phyloP scores from a whole-genome alignment of 2,113 vertebrate species.

The Dipodomys spectabilis region DNA sequence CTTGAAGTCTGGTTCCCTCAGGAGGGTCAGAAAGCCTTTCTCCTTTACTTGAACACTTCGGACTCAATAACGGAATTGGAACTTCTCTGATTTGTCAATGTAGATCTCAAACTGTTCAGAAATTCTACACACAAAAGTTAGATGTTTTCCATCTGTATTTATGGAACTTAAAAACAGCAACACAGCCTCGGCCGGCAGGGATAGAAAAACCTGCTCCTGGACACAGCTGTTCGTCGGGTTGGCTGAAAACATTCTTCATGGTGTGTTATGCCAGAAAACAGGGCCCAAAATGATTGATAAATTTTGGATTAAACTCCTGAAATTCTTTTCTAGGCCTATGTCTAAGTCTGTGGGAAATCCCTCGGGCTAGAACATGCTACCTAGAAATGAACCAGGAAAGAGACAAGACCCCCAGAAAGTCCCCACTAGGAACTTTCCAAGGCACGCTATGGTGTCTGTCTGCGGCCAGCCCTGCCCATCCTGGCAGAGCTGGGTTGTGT shows the following conservation, averaged over 20 bases:
- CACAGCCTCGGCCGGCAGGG: background rate
- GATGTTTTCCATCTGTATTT: background rate
- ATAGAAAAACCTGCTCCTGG: accelerated
- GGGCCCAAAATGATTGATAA: background rate
- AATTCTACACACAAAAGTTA: background rate
- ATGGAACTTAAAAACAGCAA: too few species aligned
- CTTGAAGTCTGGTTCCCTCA: background rate
- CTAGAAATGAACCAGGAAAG: too few species aligned
- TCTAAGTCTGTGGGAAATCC: background rate
- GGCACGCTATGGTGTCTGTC: background rate
- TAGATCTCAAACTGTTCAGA: background rate
- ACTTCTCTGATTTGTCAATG: background rate
- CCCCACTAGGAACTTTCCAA: background rate
- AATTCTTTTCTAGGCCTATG: background rate
- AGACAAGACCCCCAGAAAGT: background rate
- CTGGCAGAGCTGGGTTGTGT: background rate
- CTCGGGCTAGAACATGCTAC: too few species aligned
- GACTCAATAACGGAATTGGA: background rate
- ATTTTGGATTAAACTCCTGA: background rate
- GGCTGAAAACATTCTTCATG: background rate
- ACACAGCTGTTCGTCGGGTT: background rate
- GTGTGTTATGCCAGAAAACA: background rate
- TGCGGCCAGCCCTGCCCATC: background rate
- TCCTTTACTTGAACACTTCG: background rate
- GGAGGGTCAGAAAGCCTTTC: background rate